Evolutionary conservation across 1,140 invertebrate species (phyloP).

Genomic region (Drosophila kohkoa): DNA sequence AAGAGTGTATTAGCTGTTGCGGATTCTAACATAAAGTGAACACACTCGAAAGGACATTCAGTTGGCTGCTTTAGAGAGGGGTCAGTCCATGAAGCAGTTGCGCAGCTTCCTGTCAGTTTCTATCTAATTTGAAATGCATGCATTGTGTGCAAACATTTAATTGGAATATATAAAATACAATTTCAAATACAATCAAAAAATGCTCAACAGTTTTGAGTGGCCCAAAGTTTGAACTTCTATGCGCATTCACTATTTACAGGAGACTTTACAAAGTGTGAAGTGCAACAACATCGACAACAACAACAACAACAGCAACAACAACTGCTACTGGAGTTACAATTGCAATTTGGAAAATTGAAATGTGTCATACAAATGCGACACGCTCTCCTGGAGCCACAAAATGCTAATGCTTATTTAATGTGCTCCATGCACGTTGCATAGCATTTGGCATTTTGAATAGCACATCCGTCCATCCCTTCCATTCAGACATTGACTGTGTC

Average conservation of each 20-base stretch:
- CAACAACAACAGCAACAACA: conserved; percentile 2
- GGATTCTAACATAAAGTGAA: conserved; percentile 2
- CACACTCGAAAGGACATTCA: conserved; percentile 6
- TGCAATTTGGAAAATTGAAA: conserved; percentile 78
- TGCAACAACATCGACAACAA: conserved; percentile 4
- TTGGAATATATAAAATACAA: conserved; percentile 69
- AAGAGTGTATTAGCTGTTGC: conserved; percentile 16
- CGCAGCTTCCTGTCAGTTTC: conserved; percentile 16
- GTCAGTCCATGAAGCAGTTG: neutral
- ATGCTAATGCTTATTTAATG: conserved; percentile 80
- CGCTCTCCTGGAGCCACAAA: conserved; percentile 32
- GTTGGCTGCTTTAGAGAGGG: neutral
- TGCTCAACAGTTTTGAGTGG: conserved; percentile 23
- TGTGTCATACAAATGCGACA: conserved; percentile 78
- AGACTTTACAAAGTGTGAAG: conserved; percentile 38
- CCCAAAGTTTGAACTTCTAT: conserved; percentile 11
- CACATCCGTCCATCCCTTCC: conserved; percentile 1
- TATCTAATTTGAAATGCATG: conserved; percentile 48
- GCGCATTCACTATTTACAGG: conserved; percentile 57
- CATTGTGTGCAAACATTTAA: conserved; percentile 69
- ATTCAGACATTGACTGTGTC: neutral
- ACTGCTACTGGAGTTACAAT: conserved; percentile 36
- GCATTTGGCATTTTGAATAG: conserved; percentile 45
- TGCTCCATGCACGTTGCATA: conserved; percentile 62
- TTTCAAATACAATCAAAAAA: conserved; percentile 17